Percentiles rank a stretch among this genome's conserved stretches.
These are phyloP conservation scores for Eunapius fragilis DNA, from an alignment of 37 sponge, comb jelly and placozoan genomes.

Conservation along the genomic window DNA sequence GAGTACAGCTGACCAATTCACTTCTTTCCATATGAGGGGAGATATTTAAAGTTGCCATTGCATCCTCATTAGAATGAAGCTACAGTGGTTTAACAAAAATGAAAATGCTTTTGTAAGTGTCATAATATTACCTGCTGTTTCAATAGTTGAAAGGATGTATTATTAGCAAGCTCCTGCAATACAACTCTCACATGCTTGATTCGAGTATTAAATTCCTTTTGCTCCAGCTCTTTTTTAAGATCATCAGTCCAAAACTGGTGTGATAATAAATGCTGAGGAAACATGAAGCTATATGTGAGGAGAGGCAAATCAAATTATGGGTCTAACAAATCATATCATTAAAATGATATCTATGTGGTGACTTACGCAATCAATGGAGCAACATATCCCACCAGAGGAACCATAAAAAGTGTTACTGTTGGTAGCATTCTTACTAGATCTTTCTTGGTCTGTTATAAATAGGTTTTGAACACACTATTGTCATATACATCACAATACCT, in stretches of 20 bases:
- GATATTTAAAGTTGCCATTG: not conserved
- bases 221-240: constrained; percentile 8
- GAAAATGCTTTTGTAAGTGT: not conserved
- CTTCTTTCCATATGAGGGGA: not conserved
- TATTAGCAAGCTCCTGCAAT: not conserved
- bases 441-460: constrained; percentile 23
- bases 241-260: constrained; percentile 51
- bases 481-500: not conserved
- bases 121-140: not conserved
- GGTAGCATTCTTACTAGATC: constrained; percentile 68
- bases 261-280: constrained; percentile 53
- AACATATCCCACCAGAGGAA: constrained; percentile 74
- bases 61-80: not conserved
- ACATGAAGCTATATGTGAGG: constrained; percentile 50
- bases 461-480: not conserved
- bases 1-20: not conserved
- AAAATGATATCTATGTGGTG: not conserved
- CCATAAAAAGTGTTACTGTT: constrained; percentile 50
- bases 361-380: constrained; percentile 74
- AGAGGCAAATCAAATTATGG: not conserved
- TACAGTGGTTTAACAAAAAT: not conserved
- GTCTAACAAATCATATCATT: not conserved
- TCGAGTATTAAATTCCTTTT: not conserved
- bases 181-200: not conserved
- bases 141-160: not conserved